Base-by-base conservation (phyloP, 1,140 invertebrate genomes). In the Bacillus rossius region DNA sequence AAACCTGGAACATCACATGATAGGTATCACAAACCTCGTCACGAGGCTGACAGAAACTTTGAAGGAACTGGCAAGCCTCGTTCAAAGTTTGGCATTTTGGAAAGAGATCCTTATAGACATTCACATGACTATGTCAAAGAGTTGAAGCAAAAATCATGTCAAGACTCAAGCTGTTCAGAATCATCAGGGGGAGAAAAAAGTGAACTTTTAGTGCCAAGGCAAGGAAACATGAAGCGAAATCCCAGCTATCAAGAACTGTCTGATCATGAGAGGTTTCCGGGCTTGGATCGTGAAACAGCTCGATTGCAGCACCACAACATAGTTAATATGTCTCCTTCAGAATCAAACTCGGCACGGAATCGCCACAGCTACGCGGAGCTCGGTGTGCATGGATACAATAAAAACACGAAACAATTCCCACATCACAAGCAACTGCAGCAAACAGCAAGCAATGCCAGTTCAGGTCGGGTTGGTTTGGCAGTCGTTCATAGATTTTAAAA, bases 291-390 rank as follows among this genome's bases (percentile, higher is more conserved):
- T 16, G 80, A 81, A 16, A 77, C 74, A 34, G 77, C 78, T n/a
- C 72, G 78, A 59, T 67, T 73, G 4, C 43, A 34, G 13, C 43
- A 50, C 16, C 55, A 48, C n/a, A 54, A n/a, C 51, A 19, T 51
- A 20, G 19, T 20, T 14, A n/a, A 41, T 25, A n/a, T 22, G 25
- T 53, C 41, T 26, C 22, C 40, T n/a, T 19, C 14, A 10, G 55
- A 17, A 40, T 42, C 19, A 16, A 38, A 51, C 8, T 26, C 58
- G 16, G 42, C 60, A 26, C 72, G 77, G 67, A 80, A 80, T 59
- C 71, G 79, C 43, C 78, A 79, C 65, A 80, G 79, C 66, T 80
- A 79, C 51, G 78, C 77, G 2, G 79, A 80, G 54, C 74, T 76
- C 0, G 42, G 48, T 23, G 4, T 34, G 4, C 29, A 34, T 34